Conservation (phyloP, 2,797 vertebrate species). For the Holocentrus rufus region DNA sequence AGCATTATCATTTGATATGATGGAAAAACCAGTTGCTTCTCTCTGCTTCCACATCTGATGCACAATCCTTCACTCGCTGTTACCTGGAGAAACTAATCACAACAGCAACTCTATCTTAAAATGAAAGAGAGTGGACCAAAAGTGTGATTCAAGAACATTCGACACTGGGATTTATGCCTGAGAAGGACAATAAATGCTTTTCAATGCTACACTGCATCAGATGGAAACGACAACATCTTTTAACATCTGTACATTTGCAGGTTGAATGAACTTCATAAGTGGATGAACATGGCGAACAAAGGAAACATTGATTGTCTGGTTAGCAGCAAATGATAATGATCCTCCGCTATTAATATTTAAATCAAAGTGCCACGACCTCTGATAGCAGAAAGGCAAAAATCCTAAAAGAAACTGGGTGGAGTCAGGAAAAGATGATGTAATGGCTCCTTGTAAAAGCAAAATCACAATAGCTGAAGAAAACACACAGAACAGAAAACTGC, state of each 20-base stretch:
- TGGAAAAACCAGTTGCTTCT: not conserved
- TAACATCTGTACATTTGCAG: not conserved
- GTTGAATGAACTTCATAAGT: not conserved
- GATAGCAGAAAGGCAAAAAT: slow-evolving; percentile 1
- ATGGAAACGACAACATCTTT: not conserved
- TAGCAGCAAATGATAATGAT: slow-evolving; percentile 4
- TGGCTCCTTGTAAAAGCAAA: slow-evolving; percentile 10
- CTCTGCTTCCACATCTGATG: not conserved
- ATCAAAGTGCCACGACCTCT: slow-evolving; percentile 5
- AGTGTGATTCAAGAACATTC: not conserved
- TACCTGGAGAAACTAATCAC: not conserved
- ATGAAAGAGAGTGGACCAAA: not conserved
- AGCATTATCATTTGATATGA: slow-evolving; percentile 7
- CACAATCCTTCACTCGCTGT: not conserved
- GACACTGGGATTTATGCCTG: not conserved
- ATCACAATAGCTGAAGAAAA: slow-evolving; percentile 17
- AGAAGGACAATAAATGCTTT: not conserved
- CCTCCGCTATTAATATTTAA: slow-evolving; percentile 11
- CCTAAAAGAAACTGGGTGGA: slow-evolving; percentile 5
- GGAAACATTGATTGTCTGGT: not conserved
- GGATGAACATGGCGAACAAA: not conserved
- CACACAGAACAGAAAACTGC: slow-evolving; percentile 17
- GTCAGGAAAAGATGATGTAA: slow-evolving; percentile 27
- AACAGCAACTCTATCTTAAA: not conserved
- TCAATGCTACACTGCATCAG: not conserved